phyloP scores from a whole-genome alignment of 2,113 vertebrate species.

The Alosa alosa region DNA sequence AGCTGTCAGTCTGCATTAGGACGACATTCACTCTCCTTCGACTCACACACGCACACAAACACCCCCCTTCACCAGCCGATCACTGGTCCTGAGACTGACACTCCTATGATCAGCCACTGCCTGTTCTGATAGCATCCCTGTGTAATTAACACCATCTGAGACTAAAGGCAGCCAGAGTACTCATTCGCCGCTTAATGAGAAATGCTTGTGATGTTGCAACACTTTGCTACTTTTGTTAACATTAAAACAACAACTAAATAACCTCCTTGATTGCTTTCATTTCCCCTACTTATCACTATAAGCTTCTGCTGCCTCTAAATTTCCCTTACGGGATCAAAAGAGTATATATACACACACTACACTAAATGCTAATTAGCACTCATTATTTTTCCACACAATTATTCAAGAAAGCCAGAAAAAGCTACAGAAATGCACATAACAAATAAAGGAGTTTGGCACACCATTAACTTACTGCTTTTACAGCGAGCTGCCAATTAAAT shows the following conservation, averaged over 20 bases:
- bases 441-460: background rate
- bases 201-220: background rate
- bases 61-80: background rate
- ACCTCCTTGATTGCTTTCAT: background rate
- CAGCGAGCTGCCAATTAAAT: background rate
- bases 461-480: background rate
- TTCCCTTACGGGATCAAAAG: background rate
- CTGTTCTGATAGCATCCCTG: background rate
- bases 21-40: constrained; percentile 10
- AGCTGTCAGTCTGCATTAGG: constrained; percentile 43
- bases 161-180: background rate
- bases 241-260: background rate
- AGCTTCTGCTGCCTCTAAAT: background rate
- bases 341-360: background rate
- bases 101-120: background rate
- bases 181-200: background rate
- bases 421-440: background rate
- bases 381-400: background rate
- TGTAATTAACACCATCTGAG: background rate
- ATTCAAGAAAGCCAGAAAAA: background rate
- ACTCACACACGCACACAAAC: background rate
- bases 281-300: background rate
- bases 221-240: background rate
- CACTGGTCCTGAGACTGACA: background rate
- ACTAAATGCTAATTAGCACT: background rate